Evolutionary conservation across 2,113 vertebrate genomes (phyloP).

Genomic region (Raphicerus campestris): DNA sequence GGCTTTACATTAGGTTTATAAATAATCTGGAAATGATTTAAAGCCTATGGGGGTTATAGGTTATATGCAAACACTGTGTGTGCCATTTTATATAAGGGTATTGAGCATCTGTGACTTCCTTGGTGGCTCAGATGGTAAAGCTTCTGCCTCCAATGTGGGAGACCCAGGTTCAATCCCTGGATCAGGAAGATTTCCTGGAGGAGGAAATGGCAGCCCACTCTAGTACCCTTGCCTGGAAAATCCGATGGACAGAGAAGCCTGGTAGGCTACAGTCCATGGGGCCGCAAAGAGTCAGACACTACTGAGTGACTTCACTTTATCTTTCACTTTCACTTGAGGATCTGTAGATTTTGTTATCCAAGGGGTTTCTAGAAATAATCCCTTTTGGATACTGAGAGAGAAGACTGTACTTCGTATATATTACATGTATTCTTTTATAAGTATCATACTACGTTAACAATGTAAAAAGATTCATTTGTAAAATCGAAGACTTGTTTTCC

Average conservation of each 20-base stretch:
- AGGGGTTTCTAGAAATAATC: background rate
- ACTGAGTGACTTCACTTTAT: no score
- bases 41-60: background rate
- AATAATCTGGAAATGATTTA: background rate
- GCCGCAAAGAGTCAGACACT: no score
- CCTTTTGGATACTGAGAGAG: background rate
- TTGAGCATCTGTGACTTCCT: background rate
- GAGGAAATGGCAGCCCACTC: no score
- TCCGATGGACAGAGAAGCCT: no score
- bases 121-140: no score
- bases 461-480: background rate
- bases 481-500: background rate
- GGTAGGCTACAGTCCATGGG: no score
- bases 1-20: background rate
- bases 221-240: no score
- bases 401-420: background rate
- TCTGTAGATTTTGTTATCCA: background rate
- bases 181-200: no score
- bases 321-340: background rate
- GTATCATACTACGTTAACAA: background rate
- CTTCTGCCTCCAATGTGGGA: no score
- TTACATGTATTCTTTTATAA: background rate
- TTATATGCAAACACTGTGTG: background rate
- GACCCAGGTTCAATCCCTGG: no score
- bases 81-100: background rate